Conservation (phyloP, 1,140 invertebrate species). For the Polypedilum pembai region DNA sequence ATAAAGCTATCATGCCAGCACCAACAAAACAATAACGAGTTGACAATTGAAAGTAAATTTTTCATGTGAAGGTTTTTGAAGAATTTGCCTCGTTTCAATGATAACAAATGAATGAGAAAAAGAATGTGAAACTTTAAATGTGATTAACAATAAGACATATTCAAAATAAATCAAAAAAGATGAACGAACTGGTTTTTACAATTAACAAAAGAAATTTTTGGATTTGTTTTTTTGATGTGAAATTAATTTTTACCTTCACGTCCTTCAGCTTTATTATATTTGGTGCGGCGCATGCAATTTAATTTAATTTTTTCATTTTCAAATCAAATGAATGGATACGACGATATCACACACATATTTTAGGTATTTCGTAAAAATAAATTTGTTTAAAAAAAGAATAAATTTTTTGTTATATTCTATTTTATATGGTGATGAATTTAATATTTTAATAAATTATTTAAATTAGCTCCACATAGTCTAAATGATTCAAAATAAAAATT, state of each 20-base stretch:
- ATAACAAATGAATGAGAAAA: no score
- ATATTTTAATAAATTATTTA: conserved; percentile 20
- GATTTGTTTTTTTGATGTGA: background rate
- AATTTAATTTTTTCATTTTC: conserved; percentile 20
- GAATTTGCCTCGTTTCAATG: background rate
- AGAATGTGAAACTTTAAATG: background rate
- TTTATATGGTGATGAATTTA: background rate
- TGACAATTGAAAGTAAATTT: background rate
- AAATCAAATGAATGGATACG: background rate
- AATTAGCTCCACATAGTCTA: no score
- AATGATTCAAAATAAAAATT: no score
- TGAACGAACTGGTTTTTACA: background rate
- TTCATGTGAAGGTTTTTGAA: background rate
- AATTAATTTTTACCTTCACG: background rate
- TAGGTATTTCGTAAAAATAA: conserved; percentile 24
- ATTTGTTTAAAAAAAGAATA: conserved; percentile 29
- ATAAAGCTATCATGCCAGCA: background rate
- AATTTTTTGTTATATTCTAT: background rate
- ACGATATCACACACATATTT: background rate
- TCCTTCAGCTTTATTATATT: background rate
- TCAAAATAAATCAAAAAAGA: background rate
- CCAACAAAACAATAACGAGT: conserved; percentile 20
- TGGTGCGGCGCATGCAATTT: conserved; percentile 18
- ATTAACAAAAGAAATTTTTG: background rate
- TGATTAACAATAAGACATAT: background rate